Evolutionary conservation across 2,113 vertebrate species (phyloP).

Genomic region (Rousettus leschenaultii): DNA sequence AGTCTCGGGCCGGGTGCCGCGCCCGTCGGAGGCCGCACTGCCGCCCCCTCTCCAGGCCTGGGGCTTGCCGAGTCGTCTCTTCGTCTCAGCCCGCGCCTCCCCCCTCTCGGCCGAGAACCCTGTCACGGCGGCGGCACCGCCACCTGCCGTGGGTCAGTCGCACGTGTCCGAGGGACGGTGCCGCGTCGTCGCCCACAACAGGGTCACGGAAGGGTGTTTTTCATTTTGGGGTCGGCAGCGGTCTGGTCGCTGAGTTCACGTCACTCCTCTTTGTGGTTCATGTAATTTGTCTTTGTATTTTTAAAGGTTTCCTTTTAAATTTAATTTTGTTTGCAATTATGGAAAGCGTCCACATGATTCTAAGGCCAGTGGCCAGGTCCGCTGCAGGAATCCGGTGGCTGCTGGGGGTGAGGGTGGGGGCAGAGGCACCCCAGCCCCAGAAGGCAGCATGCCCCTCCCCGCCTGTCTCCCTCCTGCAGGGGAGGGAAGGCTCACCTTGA

Average conservation of each 20-base stretch:
- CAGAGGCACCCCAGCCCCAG: neutral
- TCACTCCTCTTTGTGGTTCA: neutral
- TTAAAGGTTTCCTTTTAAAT: neutral
- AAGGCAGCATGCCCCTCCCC: neutral
- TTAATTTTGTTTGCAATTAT: neutral
- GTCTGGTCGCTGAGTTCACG: fast-evolving
- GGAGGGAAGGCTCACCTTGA: constrained; percentile 89
- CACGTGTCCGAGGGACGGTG: fast-evolving
- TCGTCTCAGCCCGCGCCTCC: neutral
- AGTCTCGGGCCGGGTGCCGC: fast-evolving
- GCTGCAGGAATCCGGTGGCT: neutral
- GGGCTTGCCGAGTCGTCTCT: neutral
- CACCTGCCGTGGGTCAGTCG: fast-evolving
- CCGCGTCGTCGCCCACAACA: fast-evolving
- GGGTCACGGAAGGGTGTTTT: fast-evolving
- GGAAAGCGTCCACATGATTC: neutral
- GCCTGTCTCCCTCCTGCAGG: constrained; percentile 50
- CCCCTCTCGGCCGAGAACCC: neutral
- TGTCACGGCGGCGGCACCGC: neutral
- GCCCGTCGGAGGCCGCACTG: neutral
- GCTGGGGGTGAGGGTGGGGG: neutral
- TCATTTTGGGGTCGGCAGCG: fast-evolving
- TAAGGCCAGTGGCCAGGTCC: neutral
- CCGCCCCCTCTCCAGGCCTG: neutral
- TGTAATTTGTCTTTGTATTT: neutral